phyloP scores from a whole-genome alignment of 2,113 vertebrate species.

The Gavialis gangeticus region DNA sequence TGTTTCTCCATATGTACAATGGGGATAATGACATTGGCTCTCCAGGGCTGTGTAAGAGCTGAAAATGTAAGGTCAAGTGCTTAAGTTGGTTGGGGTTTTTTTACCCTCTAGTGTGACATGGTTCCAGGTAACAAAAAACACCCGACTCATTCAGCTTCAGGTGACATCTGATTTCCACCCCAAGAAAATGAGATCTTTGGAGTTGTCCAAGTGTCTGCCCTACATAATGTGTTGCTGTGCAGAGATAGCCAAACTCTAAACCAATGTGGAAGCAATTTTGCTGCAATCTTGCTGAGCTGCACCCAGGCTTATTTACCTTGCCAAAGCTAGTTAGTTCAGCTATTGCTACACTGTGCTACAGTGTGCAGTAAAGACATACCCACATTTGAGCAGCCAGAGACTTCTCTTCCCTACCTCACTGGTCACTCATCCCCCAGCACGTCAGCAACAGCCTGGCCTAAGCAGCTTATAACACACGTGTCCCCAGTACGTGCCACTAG shows the following conservation, averaged over 20 bases:
- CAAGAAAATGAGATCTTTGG: no score
- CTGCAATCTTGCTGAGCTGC: no score
- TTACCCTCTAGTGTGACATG: background rate
- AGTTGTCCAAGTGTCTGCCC: no score
- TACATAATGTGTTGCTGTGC: no score
- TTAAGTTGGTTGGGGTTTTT: background rate
- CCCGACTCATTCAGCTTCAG: background rate
- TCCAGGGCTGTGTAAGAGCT: background rate
- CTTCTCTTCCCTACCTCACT: background rate
- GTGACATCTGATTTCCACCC: background rate
- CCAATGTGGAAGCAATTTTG: no score
- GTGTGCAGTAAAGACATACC: background rate
- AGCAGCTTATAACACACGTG: slow-evolving; percentile 83
- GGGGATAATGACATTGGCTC: background rate
- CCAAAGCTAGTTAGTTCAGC: background rate
- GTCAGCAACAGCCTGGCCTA: slow-evolving; percentile 73
- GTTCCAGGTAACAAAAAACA: background rate
- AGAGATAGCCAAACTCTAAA: no score
- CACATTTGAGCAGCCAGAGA: background rate
- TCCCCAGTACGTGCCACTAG: slow-evolving; percentile 75
- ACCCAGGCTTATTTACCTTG: background rate
- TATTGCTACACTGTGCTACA: background rate
- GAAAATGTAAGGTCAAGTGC: no score
- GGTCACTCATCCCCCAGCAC: slow-evolving; percentile 25
- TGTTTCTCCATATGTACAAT: background rate